Evolutionary conservation across 2,797 vertebrate species (phyloP), one percentile per base, ranked within the genome.

Genomic region (Rhabdophis nuchalis): DNA sequence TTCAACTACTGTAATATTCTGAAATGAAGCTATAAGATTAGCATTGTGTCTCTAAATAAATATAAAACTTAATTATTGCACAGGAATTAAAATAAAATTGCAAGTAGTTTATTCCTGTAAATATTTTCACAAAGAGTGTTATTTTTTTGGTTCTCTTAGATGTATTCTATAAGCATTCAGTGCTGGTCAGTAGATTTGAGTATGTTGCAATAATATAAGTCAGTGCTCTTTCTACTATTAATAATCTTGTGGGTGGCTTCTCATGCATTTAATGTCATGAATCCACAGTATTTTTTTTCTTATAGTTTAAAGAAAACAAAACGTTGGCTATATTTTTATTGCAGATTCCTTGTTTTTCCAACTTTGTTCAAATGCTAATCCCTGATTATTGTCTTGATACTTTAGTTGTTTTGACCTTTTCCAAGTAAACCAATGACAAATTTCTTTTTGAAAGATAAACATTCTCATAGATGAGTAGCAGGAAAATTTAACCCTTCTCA

Each of bases 141-240:
- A 4, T 77, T 77, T 29, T 29, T 29, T 8, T 1, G 57, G 54
- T 11, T 50, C 91, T 86, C 88, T 27, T 77, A 92, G 52, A 0
- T 0, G 27, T 85, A 77, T 29, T 50, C 82, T 58, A 86, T 90
- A 87, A 72, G 87, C 52, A 57, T 27, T 57, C 52, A 90, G 14
- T 89, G 46, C 8, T 54, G 20, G 50, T 61, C 54, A 89, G 89
- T 87, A 85, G 89, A 46, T 72, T 90, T 60, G 32, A 36, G 32
- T 72, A 36, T 93, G 58, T 86, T 93, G n/a, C 82, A 91, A 60
- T 91, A 27, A 91, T 52, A 77, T 93, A 93, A 89, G 68, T 41
- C 52, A 27, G 46, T 56, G 8, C 32, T 52, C 61, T 14, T 88
- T 18, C 20, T 16, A 36, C n/a, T 41, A 36, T 20, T 91, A 32